Evolutionary conservation across 2,797 vertebrate species (phyloP).

Genomic region (Aeoliscus strigatus): DNA sequence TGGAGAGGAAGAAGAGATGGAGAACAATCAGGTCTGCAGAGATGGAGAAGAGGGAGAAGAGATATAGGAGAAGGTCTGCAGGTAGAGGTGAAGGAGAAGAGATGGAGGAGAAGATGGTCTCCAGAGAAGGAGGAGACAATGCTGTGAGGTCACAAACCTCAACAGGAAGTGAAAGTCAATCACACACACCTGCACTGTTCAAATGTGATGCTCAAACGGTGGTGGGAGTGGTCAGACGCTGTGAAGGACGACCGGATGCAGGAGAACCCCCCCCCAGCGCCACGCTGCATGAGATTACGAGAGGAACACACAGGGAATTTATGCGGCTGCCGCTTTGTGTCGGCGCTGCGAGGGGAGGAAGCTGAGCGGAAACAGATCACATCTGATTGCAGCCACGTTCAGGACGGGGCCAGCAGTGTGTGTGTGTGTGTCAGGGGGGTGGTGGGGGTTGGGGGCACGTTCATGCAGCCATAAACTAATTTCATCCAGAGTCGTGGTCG

Average conservation of each 20-base stretch:
- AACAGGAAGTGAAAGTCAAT: too few species aligned
- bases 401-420: conserved; percentile 53
- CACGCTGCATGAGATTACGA: conserved; percentile 44
- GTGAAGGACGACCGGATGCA: conserved; percentile 8
- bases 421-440: conserved; percentile 11
- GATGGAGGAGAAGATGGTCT: too few species aligned
- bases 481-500: conserved; percentile 47
- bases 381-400: conserved; percentile 58
- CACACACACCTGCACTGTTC: too few species aligned
- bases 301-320: conserved; percentile 39
- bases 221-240: conserved; percentile 19
- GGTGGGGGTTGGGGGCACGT: conserved; percentile 9
- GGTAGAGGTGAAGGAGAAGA: too few species aligned
- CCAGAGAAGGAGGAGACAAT: too few species aligned
- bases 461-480: conserved; percentile 60
- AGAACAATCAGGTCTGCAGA: too few species aligned
- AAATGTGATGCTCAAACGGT: too few species aligned
- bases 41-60: too few species aligned
- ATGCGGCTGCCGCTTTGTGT: conserved; percentile 56
- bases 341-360: conserved; percentile 46
- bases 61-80: too few species aligned
- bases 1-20: too few species aligned
- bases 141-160: too few species aligned
- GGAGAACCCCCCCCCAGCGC: conserved; percentile 36
- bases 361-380: conserved; percentile 63